Evolutionary conservation across 2,113 vertebrate species (phyloP).

Genomic region (Prochilodus magdalenae): DNA sequence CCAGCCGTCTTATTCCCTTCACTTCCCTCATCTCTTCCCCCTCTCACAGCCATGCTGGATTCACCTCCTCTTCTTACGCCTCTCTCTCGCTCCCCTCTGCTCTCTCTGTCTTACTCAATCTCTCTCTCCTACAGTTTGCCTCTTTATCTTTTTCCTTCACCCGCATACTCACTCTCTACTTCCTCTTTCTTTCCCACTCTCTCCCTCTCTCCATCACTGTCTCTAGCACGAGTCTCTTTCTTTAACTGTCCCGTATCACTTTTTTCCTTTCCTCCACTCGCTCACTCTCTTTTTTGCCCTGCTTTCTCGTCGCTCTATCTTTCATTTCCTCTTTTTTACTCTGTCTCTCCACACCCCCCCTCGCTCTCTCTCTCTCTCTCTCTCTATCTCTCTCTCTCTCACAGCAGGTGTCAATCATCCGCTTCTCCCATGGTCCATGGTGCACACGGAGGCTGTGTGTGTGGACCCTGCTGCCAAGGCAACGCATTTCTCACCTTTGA

Average conservation of each 20-base stretch:
- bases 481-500: slow-evolving; percentile 51
- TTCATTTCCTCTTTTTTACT: background rate
- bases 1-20: slow-evolving; percentile 6
- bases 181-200: background rate
- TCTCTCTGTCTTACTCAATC: background rate
- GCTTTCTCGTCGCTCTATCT: background rate
- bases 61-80: background rate
- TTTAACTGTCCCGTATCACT: background rate
- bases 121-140: background rate
- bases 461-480: slow-evolving; percentile 39
- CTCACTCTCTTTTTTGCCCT: background rate
- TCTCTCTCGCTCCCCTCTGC: background rate
- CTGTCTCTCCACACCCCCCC: background rate
- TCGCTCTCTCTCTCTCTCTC: background rate
- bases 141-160: no score
- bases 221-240: background rate
- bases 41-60: background rate
- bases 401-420: background rate
- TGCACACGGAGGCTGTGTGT: slow-evolving; percentile 3
- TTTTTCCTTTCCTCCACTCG: background rate
- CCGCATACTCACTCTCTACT: no score
- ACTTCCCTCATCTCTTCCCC: slow-evolving; percentile 12
- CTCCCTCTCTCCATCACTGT: background rate
- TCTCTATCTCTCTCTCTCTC: background rate
- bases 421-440: slow-evolving; percentile 23